Conservation (phyloP, 2,888 invertebrate genomes). For the Leucozona laternaria region DNA sequence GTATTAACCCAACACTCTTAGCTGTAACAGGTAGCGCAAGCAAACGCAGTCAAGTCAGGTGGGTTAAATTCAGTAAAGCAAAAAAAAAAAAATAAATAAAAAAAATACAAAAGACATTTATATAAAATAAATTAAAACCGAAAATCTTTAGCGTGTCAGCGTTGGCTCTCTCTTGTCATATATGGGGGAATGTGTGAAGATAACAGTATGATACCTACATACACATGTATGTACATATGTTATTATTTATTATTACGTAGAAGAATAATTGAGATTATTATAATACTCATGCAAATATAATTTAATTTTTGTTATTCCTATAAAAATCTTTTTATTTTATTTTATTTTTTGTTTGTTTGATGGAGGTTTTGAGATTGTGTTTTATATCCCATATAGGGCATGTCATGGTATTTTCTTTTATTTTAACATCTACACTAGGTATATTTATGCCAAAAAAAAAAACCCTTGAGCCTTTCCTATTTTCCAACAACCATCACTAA, state of each 20-base stretch:
- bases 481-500: too few relatives aligned
- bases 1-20: constrained; percentile 46
- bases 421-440: background rate
- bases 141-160: constrained; percentile 51
- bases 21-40: constrained; percentile 38
- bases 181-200: constrained; percentile 57
- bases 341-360: background rate
- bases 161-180: constrained; percentile 35
- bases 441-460: background rate
- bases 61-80: constrained; percentile 21
- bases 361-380: background rate
- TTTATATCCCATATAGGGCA: background rate
- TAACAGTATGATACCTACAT: constrained; percentile 52
- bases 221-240: too few relatives aligned
- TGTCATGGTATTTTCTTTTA: background rate
- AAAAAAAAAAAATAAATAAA: constrained; percentile 10
- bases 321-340: background rate
- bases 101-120: constrained; percentile 2
- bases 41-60: constrained; percentile 46
- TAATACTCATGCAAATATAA: constrained; percentile 32
- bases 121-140: constrained; percentile 30
- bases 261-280: constrained; percentile 35
- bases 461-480: background rate
- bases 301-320: background rate
- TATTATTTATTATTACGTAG: constrained; percentile 48